phyloP scores from a whole-genome alignment of 2,113 vertebrate species.

The Coturnix japonica region DNA sequence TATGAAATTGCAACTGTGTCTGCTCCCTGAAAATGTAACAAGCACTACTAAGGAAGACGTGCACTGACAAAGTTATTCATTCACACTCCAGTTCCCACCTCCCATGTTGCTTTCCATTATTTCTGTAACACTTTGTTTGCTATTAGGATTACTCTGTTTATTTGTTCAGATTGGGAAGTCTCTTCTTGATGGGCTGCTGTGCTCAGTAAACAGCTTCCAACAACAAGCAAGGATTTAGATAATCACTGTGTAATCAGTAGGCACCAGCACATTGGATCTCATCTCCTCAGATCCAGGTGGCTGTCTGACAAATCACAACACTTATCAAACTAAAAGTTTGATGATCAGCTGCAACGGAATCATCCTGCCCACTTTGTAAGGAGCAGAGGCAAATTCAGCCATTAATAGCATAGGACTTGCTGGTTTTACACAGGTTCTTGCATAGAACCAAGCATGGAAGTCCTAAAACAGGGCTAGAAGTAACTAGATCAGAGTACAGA shows the following conservation, averaged over 20 bases:
- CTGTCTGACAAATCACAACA: conserved; percentile 33
- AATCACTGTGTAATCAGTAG: conserved; percentile 78
- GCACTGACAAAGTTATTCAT: neutral
- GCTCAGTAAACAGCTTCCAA: conserved; percentile 64
- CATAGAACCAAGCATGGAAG: neutral
- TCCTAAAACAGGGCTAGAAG: neutral
- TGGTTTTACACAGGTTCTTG: neutral
- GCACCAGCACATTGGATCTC: conserved; percentile 35
- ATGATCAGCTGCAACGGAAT: neutral
- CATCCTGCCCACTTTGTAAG: neutral
- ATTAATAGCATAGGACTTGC: neutral
- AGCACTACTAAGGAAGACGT: neutral
- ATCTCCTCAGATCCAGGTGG: conserved; percentile 58
- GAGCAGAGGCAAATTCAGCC: neutral
- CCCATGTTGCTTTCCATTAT: conserved; percentile 47
- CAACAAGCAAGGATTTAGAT: conserved; percentile 76
- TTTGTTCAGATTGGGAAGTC: conserved; percentile 69
- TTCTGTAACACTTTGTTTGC: conserved; percentile 67
- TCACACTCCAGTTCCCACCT: neutral
- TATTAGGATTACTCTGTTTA: conserved; percentile 63
- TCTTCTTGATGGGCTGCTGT: conserved; percentile 66
- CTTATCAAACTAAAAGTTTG: neutral
- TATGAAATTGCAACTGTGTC: neutral
- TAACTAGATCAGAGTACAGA: neutral
- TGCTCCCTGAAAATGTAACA: conserved; percentile 13